Base-by-base conservation (phyloP, 2,113 vertebrate species). In the Eidolon helvum region DNA sequence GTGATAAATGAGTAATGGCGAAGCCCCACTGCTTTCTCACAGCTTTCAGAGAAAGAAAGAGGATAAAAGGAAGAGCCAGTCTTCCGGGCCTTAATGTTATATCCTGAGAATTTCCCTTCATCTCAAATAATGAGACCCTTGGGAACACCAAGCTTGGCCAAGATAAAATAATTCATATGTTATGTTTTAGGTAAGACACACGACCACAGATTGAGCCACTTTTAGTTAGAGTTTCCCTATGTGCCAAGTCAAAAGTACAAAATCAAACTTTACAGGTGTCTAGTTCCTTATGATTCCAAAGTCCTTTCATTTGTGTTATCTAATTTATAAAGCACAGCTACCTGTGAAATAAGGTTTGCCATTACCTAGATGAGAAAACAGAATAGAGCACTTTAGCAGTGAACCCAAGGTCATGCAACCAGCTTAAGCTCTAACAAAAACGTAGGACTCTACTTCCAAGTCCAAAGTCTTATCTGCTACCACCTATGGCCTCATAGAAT, bases 41-140 rank as follows among this genome's bases (percentile, higher is more conserved):
- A 94, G 90, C 22, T 96, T 92, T 87, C 48, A 45, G 22, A 19
- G 24, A 61, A 26, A 3, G 10, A n/a, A 53, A 12, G 40, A 7
- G n/a, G 45, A 11, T n/a, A 19, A 18, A 57, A 63, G 18, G 38
- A 69, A 90, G 95, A 95, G 79, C 2, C 33, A 92, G 48, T 43
- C 40, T 93, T 96, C 66, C n/a, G 53, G 53, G 59, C 21, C 87
- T 84, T 61, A 75, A 75, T 71, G 80, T 87, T 87, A 69, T 19
- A 75, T 71, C 80, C 79, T 71, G 21, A 87, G 85, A 77, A 45
- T 78, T 87, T 86, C 61, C 55, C 65, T 80, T 94, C 53, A 80
- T 95, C 53, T 96, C 40, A 63, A 80, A 84, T 90, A 95, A 93
- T 94, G 53, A 97, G 87, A 68, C n/a, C 40, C 50, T 78, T 83